phyloP scores from a whole-genome alignment of 2,888 invertebrate species.

The Caenorhabditis doughertyi region DNA sequence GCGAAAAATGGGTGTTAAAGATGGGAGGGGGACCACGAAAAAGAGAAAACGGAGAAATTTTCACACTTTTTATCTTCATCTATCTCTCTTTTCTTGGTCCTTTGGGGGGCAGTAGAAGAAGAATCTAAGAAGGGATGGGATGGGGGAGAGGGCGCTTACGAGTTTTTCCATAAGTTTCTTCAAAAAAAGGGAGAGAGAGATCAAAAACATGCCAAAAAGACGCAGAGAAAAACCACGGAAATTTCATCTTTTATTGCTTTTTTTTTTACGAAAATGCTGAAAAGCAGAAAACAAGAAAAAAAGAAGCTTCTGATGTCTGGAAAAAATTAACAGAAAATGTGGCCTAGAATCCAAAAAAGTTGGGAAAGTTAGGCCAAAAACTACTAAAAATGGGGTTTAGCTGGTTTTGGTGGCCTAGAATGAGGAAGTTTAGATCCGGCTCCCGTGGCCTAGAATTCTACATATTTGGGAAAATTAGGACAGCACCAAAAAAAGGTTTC shows the following conservation, averaged over 20 bases:
- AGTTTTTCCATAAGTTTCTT: conserved; percentile 45
- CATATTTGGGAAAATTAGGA: too few species aligned
- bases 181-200: conserved; percentile 1
- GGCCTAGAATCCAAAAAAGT: background rate
- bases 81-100: conserved; percentile 18
- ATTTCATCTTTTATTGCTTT: conserved; percentile 38
- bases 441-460: too few species aligned
- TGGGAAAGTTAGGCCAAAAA: background rate
- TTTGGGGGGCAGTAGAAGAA: background rate
- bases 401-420: too few species aligned
- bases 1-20: too few species aligned
- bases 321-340: background rate
- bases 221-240: conserved; percentile 23
- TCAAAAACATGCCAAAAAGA: too few species aligned
- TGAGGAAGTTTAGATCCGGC: too few species aligned
- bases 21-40: too few species aligned
- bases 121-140: background rate
- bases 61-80: conserved; percentile 42
- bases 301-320: conserved; percentile 10
- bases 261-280: conserved; percentile 15
- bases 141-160: conserved; percentile 18
- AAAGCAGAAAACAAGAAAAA: background rate
- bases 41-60: conserved; percentile 5
- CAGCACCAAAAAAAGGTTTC: too few species aligned
- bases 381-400: background rate